Percentiles rank a stretch among this genome's conserved stretches.
phyloP scores from a whole-genome alignment of 2,113 vertebrate genomes.

The Jaculus jaculus region DNA sequence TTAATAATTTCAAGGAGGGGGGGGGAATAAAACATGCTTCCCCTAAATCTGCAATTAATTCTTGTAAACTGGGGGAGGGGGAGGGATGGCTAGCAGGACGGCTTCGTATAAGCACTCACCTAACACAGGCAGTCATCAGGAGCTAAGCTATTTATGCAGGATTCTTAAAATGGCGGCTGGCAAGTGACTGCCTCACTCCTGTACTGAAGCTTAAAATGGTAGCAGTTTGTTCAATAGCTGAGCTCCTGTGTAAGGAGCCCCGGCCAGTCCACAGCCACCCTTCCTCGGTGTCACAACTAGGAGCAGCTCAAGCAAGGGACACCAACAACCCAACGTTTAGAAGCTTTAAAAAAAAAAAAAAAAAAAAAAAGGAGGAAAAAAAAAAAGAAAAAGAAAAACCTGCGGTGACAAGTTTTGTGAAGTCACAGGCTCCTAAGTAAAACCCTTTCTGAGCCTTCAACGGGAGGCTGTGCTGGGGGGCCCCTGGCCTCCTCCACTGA shows the following conservation, averaged over 20 bases:
- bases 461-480: constrained; percentile 53
- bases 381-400: constrained; percentile 66
- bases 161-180: constrained; percentile 92
- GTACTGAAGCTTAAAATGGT: constrained; percentile 89
- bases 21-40: constrained; percentile 75
- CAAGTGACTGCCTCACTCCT: constrained; percentile 89
- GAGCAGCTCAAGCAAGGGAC: constrained; percentile 81
- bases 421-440: constrained; percentile 86
- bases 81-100: constrained; percentile 84
- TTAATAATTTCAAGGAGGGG: constrained; percentile 38
- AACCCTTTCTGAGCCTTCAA: constrained; percentile 76
- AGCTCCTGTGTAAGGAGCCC: constrained; percentile 81
- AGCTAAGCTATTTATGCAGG: constrained; percentile 91
- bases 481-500: constrained; percentile 46
- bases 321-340: constrained; percentile 82
- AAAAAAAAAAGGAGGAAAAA: constrained; percentile 59
- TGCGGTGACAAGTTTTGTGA: constrained; percentile 82
- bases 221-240: constrained; percentile 88
- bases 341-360: constrained; percentile 69
- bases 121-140: constrained; percentile 90
- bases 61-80: constrained; percentile 67
- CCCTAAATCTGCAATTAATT: constrained; percentile 84
- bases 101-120: constrained; percentile 89
- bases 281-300: constrained; percentile 83
- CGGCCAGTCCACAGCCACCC: constrained; percentile 80